phyloP scores from a whole-genome alignment of 2,113 vertebrate genomes.

The Eidolon helvum region DNA sequence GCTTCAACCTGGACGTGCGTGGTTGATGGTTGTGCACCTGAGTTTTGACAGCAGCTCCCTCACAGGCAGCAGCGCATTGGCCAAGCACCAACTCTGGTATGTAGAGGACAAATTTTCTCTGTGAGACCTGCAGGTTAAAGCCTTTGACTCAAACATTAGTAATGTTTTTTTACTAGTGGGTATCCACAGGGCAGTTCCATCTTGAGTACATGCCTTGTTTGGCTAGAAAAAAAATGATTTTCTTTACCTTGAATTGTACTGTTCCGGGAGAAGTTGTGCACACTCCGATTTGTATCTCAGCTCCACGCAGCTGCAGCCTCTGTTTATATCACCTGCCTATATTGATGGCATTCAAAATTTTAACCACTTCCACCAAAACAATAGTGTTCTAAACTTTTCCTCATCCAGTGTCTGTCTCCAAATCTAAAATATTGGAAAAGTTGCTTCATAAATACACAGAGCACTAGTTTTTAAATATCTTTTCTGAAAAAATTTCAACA shows the following conservation, averaged over 20 bases:
- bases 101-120: background rate
- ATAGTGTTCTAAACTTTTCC: background rate
- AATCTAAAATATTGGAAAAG: background rate
- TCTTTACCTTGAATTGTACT: background rate
- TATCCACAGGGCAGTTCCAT: background rate
- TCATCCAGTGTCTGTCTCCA: background rate
- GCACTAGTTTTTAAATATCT: background rate
- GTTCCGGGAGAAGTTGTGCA: background rate
- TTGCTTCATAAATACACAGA: background rate
- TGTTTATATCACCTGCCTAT: background rate
- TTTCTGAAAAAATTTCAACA: background rate
- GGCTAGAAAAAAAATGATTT: background rate
- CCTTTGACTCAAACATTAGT: background rate
- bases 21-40: background rate
- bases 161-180: background rate
- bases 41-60: background rate
- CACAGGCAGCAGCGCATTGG: fast-evolving
- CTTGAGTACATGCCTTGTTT: background rate
- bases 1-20: background rate
- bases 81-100: fast-evolving
- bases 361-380: background rate
- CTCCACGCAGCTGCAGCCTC: fast-evolving
- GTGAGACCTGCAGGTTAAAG: background rate
- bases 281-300: background rate
- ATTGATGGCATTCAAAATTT: background rate